Evolutionary conservation across 1,140 invertebrate species (phyloP), one percentile per base, ranked within the genome.

Genomic region (Drosophila repletoides): DNA sequence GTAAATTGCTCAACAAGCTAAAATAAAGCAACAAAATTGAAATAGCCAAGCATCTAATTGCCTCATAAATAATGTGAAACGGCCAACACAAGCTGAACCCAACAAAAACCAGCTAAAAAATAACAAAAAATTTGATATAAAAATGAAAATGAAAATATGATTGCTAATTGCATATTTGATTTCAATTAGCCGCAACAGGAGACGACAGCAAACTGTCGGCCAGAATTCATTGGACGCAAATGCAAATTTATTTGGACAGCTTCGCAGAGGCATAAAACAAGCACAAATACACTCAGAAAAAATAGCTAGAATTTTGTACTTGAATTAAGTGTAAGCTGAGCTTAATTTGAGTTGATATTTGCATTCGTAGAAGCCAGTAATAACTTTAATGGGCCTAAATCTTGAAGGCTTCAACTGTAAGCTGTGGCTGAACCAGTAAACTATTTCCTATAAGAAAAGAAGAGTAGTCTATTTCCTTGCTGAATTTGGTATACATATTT

Each of bases 161-260:
- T 52, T 49, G 65, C 74, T 74, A 84, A 84, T 77, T 77, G 70
- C 79, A 77, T 77, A 83, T 83, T 83, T 71, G 74, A 83, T 84
- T 84, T 84, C 79, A 79, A 79, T 83, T 77, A 64, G 49, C 3
- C 17, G 3, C 41, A 46, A 51, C 38, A 26, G 5, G 10, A 36
- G 22, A 15, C 9, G n/a, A 46, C 31, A 58, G 14, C 7, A 38
- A 46, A 52, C 31, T 33, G 40, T 14, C 22, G 36, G 9, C 52
- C 53, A 46, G 28, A 51, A 41, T 58, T 69, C 33, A 66, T 58
- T 33, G 31, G 53, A 4, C 36, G n/a, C 17, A 38, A 58, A 83
- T 76, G 79, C 61, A 81, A 81, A 81, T 76, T 46, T 45, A 52
- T 71, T 72, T 51, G 58, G 79, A 83, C 79, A 81, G 72, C 48